Evolutionary conservation across 2,113 vertebrate genomes (phyloP).

Genomic region (Bettongia penicillata): DNA sequence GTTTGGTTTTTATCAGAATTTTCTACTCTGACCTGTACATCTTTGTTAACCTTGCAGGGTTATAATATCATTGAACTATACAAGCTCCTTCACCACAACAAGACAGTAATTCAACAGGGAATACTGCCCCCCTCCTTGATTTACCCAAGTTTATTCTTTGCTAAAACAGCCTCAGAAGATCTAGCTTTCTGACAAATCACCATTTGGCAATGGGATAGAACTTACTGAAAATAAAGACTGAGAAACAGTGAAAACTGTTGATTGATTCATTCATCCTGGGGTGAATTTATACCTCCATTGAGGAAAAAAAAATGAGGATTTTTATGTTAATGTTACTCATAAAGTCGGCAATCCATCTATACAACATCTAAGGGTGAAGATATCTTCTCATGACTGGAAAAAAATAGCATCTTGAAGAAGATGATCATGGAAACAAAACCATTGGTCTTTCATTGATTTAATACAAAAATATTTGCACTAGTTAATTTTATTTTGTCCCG

Average conservation of each 20-base stretch:
- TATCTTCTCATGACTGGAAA: background rate
- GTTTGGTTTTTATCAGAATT: background rate
- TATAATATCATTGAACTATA: background rate
- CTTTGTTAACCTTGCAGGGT: background rate
- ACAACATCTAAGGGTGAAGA: background rate
- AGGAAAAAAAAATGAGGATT: background rate
- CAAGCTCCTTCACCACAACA: background rate
- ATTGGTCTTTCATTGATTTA: conserved; percentile 31
- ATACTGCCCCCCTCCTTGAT: background rate
- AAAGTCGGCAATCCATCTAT: background rate
- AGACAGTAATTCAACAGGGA: background rate
- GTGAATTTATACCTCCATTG: background rate
- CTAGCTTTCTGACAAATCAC: background rate
- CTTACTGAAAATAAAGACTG: background rate
- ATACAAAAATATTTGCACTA: conserved; percentile 18
- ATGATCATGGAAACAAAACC: conserved; percentile 1
- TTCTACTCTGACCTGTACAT: background rate
- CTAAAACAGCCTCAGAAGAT: background rate
- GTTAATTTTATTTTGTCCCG: background rate
- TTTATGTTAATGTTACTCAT: background rate
- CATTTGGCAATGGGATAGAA: background rate
- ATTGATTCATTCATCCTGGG: background rate
- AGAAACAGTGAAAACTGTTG: background rate
- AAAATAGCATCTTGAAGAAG: background rate
- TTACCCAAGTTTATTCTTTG: background rate